Base-by-base conservation (phyloP, 2,888 invertebrate genomes). In the Himalopsyche japonica region DNA sequence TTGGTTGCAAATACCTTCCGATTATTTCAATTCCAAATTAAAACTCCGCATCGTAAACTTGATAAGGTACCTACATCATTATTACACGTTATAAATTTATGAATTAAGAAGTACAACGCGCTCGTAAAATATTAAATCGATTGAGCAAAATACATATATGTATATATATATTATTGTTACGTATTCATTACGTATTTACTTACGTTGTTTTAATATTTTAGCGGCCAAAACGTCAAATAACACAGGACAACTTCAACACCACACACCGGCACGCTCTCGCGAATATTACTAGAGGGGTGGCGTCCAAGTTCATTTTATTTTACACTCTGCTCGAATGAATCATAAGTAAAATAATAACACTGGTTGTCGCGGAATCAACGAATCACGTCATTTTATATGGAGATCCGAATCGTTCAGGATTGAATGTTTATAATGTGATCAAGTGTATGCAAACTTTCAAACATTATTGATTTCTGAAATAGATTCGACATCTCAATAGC, bases 1-100 rank as follows among this genome's bases (percentile, higher is more conserved):
- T 1, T 43, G 43, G 82, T 57, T 78, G 57, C 20, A 30, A 64
- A 47, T 79, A 30, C n/a, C 57, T 24, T 15, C 48, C 82, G 76
- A 81, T 79, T 84, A 84, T 84, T 79, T 76, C 48, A 57, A 76
- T 81, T 84, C 81, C 70, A 84, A 77, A 57, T 34, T 49, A 24
- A 49, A 37, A 70, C 27, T 70, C 70, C 24, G 12, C 20, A 70
- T 70, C 15, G 70, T 70, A 70, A 70, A 70, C 70, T 70, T 70
- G 30, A 70, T 70, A 70, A 70, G 70, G 70, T 70, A 70, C 27
- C 20, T 70, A 70, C 20, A 70, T 30, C 27, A 70, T 27, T 70
- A 70, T 8, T 70, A 70, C 27, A 27, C 70, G 27, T 70, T 27
- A 30, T 4, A 70, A 70, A 24, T 12, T 30, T 70, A 27, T 70